These are phyloP conservation scores for Dryobotodes eremita DNA, from an alignment of 2,888 invertebrate genomes.

Conservation along the genomic window DNA sequence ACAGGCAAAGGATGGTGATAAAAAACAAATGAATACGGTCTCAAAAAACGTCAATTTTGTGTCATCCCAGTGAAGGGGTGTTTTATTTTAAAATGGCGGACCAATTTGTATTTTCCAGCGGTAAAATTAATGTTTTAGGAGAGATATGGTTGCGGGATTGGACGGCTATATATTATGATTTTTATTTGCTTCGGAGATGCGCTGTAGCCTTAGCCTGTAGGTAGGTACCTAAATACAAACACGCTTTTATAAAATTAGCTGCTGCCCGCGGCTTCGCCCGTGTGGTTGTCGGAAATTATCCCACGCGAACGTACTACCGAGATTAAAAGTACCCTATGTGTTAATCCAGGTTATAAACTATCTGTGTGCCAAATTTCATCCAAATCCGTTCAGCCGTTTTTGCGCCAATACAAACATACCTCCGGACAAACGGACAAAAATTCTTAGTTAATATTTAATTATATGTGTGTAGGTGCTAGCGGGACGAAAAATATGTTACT, in stretches of 20 bases:
- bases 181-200: slow-evolving; percentile 40
- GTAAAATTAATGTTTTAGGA: slow-evolving; percentile 72
- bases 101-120: slow-evolving; percentile 75
- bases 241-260: slow-evolving; percentile 17
- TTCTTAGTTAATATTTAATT: no score
- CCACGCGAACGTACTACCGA: no score
- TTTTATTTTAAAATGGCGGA: slow-evolving; percentile 70
- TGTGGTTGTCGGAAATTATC: no score
- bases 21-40: slow-evolving; percentile 78
- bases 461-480: no score
- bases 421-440: no score
- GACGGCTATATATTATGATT: slow-evolving; percentile 34
- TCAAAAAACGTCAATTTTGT: slow-evolving; percentile 74
- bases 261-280: no score
- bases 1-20: slow-evolving; percentile 71
- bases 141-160: slow-evolving; percentile 49
- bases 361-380: no score
- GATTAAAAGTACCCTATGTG: no score
- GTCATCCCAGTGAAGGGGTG: slow-evolving; percentile 63
- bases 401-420: no score
- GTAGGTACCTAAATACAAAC: slow-evolving; percentile 11
- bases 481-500: no score
- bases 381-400: no score
- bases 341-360: no score
- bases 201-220: background rate